A percentile compares a stretch with the other conserved stretches of the same genome.
These are phyloP conservation scores for Propithecus deckenii DNA, from an alignment of 2,797 vertebrate genomes.

Conservation along the genomic window DNA sequence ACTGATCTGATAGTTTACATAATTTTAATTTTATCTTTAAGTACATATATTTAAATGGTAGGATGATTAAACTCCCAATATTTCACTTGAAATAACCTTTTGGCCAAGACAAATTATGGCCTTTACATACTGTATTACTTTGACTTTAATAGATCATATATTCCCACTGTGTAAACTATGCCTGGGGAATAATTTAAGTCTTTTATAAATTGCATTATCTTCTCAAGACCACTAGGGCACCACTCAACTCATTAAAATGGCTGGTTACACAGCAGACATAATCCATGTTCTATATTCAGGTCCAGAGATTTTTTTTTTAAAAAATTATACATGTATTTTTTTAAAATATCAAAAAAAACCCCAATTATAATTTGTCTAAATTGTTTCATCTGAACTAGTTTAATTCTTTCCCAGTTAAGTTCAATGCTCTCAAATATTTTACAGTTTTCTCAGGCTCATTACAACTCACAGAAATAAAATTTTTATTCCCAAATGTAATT, in stretches of 20 bases:
- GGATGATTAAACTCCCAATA: background rate
- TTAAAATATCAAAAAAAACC: background rate
- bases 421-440: conserved; percentile 49
- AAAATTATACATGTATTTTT: background rate
- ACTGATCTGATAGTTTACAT: background rate
- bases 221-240: background rate
- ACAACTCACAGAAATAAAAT: conserved; percentile 33
- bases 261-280: background rate
- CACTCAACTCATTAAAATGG: background rate
- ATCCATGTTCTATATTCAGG: background rate
- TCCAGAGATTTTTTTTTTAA: background rate
- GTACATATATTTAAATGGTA: background rate
- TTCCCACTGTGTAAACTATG: background rate
- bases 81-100: conserved; percentile 30
- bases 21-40: background rate
- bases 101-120: background rate
- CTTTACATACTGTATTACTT: background rate
- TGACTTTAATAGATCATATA: conserved; percentile 8
- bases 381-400: conserved; percentile 30
- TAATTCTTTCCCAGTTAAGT: conserved; percentile 42
- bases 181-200: background rate
- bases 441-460: background rate
- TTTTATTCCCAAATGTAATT: conserved; percentile 39
- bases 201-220: background rate
- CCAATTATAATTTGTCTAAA: conserved; percentile 6